Conservation (phyloP, 2,113 vertebrate species). For the Oceanodroma tethys region DNA sequence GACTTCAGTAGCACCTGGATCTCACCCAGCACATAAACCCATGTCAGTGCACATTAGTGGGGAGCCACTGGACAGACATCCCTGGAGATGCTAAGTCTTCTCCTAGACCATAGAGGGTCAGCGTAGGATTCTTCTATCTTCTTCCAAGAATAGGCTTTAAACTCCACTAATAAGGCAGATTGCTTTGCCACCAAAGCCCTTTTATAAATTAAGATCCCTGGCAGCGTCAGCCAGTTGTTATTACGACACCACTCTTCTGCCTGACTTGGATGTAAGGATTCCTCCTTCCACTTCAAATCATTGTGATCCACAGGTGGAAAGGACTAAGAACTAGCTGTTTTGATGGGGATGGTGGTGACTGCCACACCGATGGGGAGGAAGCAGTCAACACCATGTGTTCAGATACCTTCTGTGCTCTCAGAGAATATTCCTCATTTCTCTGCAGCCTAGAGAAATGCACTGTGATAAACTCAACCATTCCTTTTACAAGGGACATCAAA, state of each 20-base stretch:
- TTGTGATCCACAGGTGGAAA: neutral
- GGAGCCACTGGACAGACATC: neutral
- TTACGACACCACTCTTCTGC: neutral
- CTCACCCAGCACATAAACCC: neutral
- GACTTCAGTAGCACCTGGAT: conserved; percentile 37
- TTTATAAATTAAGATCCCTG: neutral
- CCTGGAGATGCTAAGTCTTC: neutral
- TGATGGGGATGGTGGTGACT: neutral
- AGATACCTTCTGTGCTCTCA: neutral
- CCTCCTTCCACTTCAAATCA: neutral
- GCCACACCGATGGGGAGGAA: neutral
- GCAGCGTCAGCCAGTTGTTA: neutral
- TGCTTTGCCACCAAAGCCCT: neutral
- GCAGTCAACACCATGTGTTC: neutral
- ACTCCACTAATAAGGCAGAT: neutral
- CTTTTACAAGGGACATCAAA: neutral
- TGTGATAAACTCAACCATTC: neutral
- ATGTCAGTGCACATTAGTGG: neutral
- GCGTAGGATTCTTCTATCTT: neutral
- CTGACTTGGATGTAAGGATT: neutral
- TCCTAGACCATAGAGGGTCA: neutral
- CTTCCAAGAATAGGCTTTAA: neutral
- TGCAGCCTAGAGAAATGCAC: neutral
- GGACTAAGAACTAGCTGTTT: neutral
- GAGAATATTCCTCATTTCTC: neutral